Conservation (phyloP, 1,140 invertebrate genomes). For the Heliconius hewitsoni region DNA sequence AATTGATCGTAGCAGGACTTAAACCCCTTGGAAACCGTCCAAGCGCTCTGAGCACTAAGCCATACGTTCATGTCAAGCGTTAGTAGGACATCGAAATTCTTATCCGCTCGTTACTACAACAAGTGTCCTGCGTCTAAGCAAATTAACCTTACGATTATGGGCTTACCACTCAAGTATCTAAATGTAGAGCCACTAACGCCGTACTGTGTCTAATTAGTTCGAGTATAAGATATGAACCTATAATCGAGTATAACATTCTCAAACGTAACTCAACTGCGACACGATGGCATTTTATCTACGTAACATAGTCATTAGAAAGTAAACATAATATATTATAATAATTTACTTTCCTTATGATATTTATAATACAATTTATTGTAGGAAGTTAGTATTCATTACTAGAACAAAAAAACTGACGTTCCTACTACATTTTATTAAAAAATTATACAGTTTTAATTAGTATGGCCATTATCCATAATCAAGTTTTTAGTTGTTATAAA, state of each 20-base stretch:
- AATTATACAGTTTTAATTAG: background rate
- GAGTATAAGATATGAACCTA: background rate
- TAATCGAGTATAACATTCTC: background rate
- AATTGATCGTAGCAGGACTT: too few species aligned
- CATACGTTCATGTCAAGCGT: too few species aligned
- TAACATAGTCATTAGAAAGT: slow-evolving; percentile 2
- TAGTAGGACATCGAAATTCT: too few species aligned
- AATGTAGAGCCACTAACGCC: too few species aligned
- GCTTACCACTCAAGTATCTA: too few species aligned
- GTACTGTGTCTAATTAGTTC: background rate
- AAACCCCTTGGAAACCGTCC: too few species aligned
- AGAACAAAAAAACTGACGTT: background rate
- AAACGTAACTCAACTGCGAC: background rate
- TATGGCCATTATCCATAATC: background rate
- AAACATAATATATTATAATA: background rate
- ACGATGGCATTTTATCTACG: background rate
- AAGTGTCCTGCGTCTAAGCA: too few species aligned
- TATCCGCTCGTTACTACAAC: too few species aligned
- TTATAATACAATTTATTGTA: background rate
- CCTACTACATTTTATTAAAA: background rate
- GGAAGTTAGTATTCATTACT: background rate
- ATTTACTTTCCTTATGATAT: background rate
- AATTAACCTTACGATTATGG: too few species aligned
- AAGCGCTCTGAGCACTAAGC: too few species aligned
- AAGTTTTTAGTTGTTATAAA: background rate